These are phyloP conservation scores for Frankliniella fusca DNA, from an alignment of 2,888 invertebrate genomes.

Conservation along the genomic window DNA sequence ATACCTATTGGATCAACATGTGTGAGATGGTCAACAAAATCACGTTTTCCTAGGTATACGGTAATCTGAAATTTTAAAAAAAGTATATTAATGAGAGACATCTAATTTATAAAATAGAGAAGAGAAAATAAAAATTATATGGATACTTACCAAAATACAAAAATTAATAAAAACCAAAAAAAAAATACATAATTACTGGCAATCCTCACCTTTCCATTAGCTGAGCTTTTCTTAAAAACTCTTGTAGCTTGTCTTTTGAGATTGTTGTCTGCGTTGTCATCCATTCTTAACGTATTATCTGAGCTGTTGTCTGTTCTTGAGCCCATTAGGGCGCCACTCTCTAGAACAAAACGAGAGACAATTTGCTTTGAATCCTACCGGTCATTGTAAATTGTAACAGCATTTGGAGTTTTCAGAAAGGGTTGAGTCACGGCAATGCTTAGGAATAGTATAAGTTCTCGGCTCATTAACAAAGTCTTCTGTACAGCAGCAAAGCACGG, in stretches of 20 bases:
- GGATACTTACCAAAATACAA: conserved; percentile 27
- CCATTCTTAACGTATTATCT: background rate
- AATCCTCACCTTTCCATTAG: conserved; percentile 80
- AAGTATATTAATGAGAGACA: conserved; percentile 28
- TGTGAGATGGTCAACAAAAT: conserved; percentile 88
- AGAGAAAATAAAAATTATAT: conserved; percentile 28
- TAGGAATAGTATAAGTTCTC: background rate
- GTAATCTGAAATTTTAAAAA: conserved; percentile 61
- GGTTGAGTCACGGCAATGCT: background rate
- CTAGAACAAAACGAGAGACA: background rate
- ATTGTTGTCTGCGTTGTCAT: conserved; percentile 66
- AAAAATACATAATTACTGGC: too few species aligned
- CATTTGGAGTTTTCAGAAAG: background rate
- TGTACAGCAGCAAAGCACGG: background rate
- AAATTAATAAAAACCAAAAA: conserved; percentile 22
- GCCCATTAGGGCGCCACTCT: conserved; percentile 8
- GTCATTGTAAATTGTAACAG: background rate
- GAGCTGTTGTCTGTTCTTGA: background rate
- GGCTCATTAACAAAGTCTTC: background rate
- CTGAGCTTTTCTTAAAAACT: conserved; percentile 95
- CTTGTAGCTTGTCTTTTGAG: conserved; percentile 72
- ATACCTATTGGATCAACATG: conserved; percentile 88
- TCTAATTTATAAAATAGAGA: conserved; percentile 17
- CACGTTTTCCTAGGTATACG: conserved; percentile 85
- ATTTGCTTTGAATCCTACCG: background rate